Base-by-base conservation (phyloP, 2,113 vertebrate genomes). In the Syngnathus typhle region DNA sequence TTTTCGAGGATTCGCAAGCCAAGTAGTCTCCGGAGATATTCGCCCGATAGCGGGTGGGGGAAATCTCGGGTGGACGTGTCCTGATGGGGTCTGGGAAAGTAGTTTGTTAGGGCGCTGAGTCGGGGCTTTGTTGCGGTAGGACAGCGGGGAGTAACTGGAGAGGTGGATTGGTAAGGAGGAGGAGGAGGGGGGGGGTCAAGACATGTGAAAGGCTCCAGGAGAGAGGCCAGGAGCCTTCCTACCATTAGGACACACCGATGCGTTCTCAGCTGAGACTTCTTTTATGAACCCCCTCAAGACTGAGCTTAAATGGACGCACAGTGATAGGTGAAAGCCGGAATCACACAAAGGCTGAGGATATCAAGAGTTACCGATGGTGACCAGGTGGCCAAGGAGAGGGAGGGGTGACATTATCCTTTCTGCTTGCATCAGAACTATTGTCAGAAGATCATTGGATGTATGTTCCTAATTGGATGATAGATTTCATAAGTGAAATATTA, bases 61-160 rank as follows among this genome's bases (percentile, higher is more conserved):
- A 27, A 44, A 88, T 86, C 85, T 84, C 84, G 79, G 84, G 85
- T 87, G 88, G 84, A 89, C 90, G 82, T 86, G 67, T 55, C 39
- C 74, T 69, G 88, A 90, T 86, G 75, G 84, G 80, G 72, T 89
- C 86, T 90, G 90, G 90, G 89, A 90, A 90, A 89, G 73, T 12
- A 13, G 41, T 13, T 44, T 43, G 60, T 12, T 12, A 88, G 83
- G 84, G 79, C 77, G 89, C 85, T 91, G 88, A 91, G 86, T 85
- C 70, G 55, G 71, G 77, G 71, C 89, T 90, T 91, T 93, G 90
- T 92, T 89, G 76, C 67, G 21, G 49, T 59, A 72, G 88, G 91
- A 92, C 89, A 91, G 90, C 90, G 82, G 84, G 27, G 83, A 65
- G 91, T 90, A 92, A 92, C 58, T 84, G 82, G 90, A 92, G 87